A percentile compares a stretch with the other conserved stretches of the same genome.
Evolutionary conservation across 2,888 invertebrate species (phyloP).

Genomic region (Rhagonycha fulva): DNA sequence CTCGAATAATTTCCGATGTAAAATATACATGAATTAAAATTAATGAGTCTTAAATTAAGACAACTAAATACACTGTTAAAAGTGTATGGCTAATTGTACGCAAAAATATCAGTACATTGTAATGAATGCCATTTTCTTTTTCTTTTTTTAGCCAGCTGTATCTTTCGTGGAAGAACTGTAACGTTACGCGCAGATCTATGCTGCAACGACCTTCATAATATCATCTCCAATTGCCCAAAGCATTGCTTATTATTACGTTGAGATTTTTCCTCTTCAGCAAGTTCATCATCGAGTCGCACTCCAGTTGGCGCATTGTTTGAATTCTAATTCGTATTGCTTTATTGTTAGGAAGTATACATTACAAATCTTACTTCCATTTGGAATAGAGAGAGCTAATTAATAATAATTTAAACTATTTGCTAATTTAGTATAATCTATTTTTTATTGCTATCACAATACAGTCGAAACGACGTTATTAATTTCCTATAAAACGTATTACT

Average conservation of each 20-base stretch:
- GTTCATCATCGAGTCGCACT: neutral
- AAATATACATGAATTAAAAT: neutral
- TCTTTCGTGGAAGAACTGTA: neutral
- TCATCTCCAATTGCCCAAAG: neutral
- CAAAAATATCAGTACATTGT: neutral
- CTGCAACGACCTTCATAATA: neutral
- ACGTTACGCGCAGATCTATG: neutral
- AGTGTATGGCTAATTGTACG: too few relatives aligned
- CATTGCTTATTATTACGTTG: neutral
- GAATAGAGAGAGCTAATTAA: neutral
- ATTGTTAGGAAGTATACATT: neutral
- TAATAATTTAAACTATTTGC: neutral
- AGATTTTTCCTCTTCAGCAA: neutral
- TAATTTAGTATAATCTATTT: neutral
- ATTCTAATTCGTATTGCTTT: neutral
- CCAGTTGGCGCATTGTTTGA: neutral
- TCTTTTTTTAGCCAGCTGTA: neutral
- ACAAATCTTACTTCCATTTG: neutral
- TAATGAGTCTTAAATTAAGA: neutral
- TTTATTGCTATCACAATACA: neutral
- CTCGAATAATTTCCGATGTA: neutral
- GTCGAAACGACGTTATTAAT: neutral
- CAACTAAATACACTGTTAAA: neutral
- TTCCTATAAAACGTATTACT: neutral
- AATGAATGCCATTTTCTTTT: neutral